Percentiles rank a stretch among this genome's conserved stretches.
These are phyloP conservation scores for Callinectes sapidus DNA, from an alignment of 2,888 invertebrate genomes.

Conservation along the genomic window DNA sequence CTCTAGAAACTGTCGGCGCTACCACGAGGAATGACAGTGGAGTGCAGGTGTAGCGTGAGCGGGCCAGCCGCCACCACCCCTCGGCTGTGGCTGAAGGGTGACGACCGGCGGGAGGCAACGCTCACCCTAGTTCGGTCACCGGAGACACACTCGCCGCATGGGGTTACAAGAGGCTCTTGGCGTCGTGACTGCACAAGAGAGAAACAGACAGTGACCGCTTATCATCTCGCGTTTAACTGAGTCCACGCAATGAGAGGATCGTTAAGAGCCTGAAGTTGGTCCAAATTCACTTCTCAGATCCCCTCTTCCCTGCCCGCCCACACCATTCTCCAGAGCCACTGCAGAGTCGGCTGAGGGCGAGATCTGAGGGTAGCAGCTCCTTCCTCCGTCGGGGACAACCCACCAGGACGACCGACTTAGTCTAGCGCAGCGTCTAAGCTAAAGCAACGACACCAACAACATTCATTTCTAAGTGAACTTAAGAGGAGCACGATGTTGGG, in stretches of 20 bases:
- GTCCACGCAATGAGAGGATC: background rate
- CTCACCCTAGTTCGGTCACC: constrained; percentile 6
- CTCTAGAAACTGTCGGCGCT: constrained; percentile 66
- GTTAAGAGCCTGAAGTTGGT: background rate
- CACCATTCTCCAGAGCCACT: background rate
- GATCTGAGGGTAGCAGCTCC: constrained; percentile 36
- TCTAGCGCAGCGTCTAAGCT: constrained; percentile 69
- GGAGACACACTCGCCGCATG: constrained; percentile 6
- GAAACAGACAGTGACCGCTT: background rate
- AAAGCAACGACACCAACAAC: constrained; percentile 68
- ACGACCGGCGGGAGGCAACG: background rate
- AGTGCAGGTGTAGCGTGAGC: constrained; percentile 16
- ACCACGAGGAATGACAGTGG: constrained; percentile 58
- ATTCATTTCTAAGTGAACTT: constrained; percentile 67
- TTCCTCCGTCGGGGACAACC: constrained; percentile 37
- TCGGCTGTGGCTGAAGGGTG: constrained; percentile 6
- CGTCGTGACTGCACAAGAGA: background rate
- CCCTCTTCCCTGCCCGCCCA: background rate
- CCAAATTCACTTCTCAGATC: constrained; percentile 6
- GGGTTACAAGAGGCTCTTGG: constrained; percentile 6
- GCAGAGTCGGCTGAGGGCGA: background rate
- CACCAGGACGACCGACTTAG: constrained; percentile 62
- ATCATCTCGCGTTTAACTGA: background rate
- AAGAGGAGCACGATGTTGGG: constrained; percentile 62
- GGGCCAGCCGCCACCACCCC: constrained; percentile 2